Conservation (phyloP, 2,113 vertebrate species). For the Myotis brandtii region DNA sequence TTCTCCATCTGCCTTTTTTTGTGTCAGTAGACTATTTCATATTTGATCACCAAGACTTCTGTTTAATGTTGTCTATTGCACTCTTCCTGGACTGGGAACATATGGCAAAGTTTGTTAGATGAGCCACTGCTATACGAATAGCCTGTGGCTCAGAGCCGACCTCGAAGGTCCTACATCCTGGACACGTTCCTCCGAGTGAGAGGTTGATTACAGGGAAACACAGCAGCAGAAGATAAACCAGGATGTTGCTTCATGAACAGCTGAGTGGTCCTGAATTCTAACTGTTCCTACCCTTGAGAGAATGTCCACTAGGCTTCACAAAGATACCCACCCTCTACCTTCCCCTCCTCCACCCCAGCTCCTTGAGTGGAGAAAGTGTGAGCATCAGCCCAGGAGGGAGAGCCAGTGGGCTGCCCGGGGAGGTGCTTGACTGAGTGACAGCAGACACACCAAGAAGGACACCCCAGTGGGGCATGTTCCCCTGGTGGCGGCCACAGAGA, state of each 20-base stretch:
- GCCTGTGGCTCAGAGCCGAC: neutral
- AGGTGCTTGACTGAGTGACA: neutral
- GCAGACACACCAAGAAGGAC: neutral
- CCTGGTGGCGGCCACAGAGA: neutral
- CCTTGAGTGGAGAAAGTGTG: neutral
- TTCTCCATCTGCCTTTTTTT: neutral
- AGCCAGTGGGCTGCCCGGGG: neutral
- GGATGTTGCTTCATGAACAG: neutral
- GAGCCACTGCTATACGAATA: neutral
- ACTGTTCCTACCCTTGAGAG: neutral
- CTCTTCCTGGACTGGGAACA: neutral
- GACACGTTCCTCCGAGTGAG: neutral
- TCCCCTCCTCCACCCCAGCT: neutral
- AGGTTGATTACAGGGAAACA: neutral
- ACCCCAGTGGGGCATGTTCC: neutral
- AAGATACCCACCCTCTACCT: neutral
- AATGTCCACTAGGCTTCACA: neutral
- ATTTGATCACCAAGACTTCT: slow-evolving; percentile 20
- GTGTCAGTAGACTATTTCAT: slow-evolving; percentile 39
- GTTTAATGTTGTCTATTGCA: slow-evolving; percentile 57
- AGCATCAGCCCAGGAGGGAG: neutral
- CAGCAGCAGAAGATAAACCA: neutral
- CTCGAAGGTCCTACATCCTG: neutral
- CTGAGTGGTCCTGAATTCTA: neutral
- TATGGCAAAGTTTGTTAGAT: neutral